phyloP scores from a whole-genome alignment of 2,113 vertebrate species.

The Stegostoma tigrinum region DNA sequence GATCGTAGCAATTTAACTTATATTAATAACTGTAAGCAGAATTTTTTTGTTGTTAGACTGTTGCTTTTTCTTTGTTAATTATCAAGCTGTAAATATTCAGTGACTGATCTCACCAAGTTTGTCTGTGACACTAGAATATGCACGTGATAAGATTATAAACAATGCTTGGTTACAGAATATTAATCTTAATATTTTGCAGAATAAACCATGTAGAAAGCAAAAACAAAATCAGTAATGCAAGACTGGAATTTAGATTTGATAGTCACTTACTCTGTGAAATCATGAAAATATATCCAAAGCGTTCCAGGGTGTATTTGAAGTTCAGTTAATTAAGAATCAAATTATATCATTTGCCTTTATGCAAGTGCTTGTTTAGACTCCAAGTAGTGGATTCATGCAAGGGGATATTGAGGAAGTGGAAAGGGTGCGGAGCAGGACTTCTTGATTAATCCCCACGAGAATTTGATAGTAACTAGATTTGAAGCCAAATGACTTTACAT shows the following conservation, averaged over 20 bases:
- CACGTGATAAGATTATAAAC: neutral
- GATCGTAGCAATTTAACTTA: no score
- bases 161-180: neutral
- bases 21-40: no score
- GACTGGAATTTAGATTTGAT: neutral
- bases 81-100: neutral
- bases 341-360: neutral
- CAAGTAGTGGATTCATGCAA: neutral
- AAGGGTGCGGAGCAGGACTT: neutral
- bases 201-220: neutral
- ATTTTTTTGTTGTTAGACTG: no score
- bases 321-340: neutral
- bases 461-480: no score
- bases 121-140: neutral
- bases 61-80: neutral
- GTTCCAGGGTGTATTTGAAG: neutral
- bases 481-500: no score
- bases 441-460: neutral
- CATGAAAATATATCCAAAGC: neutral
- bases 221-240: neutral
- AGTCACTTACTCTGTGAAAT: neutral
- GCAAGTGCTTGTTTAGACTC: neutral
- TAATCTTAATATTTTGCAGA: neutral
- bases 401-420: neutral
- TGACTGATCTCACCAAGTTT: neutral